These are phyloP conservation scores for Ormyrus nitidulus DNA, from an alignment of 2,888 invertebrate genomes.

Conservation along the genomic window DNA sequence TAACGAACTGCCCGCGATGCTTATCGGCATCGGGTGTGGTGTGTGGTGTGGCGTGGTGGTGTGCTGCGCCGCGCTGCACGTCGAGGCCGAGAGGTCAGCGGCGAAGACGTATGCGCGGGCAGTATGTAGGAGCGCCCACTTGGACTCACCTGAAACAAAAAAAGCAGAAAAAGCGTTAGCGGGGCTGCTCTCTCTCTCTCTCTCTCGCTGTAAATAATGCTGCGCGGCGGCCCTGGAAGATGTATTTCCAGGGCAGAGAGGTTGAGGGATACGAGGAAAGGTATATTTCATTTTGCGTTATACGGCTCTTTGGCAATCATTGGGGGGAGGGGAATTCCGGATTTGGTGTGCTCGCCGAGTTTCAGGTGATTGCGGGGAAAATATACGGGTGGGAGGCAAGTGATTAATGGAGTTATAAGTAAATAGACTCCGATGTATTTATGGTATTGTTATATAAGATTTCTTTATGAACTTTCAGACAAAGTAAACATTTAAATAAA, in stretches of 20 bases:
- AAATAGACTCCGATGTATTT: too few species aligned
- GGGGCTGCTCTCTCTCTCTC: background rate
- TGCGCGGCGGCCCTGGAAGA: background rate
- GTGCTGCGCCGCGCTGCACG: too few species aligned
- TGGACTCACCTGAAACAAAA: conserved; percentile 72
- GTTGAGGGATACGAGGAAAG: background rate
- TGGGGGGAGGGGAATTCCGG: background rate
- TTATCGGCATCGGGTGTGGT: conserved; percentile 63
- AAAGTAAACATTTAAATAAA: too few species aligned
- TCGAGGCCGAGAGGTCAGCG: conserved; percentile 60
- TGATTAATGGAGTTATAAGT: too few species aligned
- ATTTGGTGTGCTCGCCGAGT: background rate
- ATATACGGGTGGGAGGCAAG: too few species aligned
- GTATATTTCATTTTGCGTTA: conserved; percentile 12
- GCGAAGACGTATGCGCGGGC: conserved; percentile 53
- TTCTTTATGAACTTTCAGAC: too few species aligned
- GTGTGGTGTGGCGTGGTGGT: conserved; percentile 50
- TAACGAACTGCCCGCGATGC: conserved; percentile 64
- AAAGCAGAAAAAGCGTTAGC: conserved; percentile 56
- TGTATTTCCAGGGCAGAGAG: background rate
- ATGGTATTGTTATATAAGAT: too few species aligned
- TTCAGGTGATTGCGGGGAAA: too few species aligned
- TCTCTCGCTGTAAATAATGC: conserved; percentile 38
- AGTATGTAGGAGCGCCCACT: background rate
- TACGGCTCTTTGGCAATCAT: background rate